Conservation (phyloP, 2,888 invertebrate genomes). For the Zygogramma bicolorata region DNA sequence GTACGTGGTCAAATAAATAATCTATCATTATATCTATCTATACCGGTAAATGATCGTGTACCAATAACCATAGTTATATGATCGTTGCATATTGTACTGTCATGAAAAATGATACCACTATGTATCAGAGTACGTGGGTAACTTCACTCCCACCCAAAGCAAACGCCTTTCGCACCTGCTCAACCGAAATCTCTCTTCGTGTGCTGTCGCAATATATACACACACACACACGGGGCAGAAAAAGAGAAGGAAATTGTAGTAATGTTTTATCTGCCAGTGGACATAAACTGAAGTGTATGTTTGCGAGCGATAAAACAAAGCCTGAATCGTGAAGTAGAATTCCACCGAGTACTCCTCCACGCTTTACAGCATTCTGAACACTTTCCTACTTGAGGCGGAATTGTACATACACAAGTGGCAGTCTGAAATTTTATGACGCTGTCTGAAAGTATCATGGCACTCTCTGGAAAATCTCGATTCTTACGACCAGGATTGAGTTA, state of each 20-base stretch:
- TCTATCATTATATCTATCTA: no score
- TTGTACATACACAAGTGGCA: constrained; percentile 22
- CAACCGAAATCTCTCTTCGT: constrained; percentile 1
- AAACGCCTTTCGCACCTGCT: neutral
- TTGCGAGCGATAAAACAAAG: constrained; percentile 43
- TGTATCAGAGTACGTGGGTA: no score
- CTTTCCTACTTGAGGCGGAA: constrained; percentile 25
- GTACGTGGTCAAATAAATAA: no score
- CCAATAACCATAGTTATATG: no score
- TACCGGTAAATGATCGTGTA: no score
- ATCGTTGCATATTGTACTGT: no score
- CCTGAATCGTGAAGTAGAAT: constrained; percentile 40
- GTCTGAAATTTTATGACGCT: constrained; percentile 20
- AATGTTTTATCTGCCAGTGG: constrained; percentile 39
- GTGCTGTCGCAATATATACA: constrained; percentile 13
- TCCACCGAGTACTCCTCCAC: constrained; percentile 35
- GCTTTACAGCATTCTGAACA: constrained; percentile 35
- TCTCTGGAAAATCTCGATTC: neutral
- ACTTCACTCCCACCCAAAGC: neutral
- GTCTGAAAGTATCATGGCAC: neutral
- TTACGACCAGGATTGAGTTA: neutral
- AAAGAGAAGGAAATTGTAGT: constrained; percentile 19
- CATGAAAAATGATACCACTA: no score
- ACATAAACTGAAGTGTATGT: constrained; percentile 42
- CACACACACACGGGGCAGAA: neutral